These are phyloP conservation scores for Psophia crepitans DNA, from an alignment of 2,113 vertebrate genomes.

Conservation along the genomic window DNA sequence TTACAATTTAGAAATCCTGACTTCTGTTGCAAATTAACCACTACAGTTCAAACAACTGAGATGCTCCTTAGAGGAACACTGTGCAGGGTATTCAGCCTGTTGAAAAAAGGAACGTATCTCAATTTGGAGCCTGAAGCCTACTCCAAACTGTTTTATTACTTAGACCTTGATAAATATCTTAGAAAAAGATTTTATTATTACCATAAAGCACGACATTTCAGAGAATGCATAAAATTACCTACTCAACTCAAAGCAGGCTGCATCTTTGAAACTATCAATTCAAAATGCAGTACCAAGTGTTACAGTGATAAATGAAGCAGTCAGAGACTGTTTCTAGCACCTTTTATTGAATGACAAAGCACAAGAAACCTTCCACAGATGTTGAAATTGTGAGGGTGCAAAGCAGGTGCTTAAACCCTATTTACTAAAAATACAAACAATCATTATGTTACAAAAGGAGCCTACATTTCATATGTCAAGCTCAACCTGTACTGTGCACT, in stretches of 20 bases:
- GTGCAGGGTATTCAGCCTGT: background rate
- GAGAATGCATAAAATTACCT: background rate
- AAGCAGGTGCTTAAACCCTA: constrained; percentile 33
- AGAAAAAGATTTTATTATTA: background rate
- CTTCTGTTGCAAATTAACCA: background rate
- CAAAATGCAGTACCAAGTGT: background rate
- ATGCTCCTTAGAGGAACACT: background rate
- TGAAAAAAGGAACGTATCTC: background rate
- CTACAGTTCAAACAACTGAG: background rate
- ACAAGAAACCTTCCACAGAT: constrained; percentile 6
- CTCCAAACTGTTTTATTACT: background rate
- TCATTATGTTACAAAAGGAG: background rate
- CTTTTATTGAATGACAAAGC: constrained; percentile 14
- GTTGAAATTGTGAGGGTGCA: constrained; percentile 43
- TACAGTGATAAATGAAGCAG: constrained; percentile 44
- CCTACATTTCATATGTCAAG: background rate
- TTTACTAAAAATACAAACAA: constrained; percentile 41
- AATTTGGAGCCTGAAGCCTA: background rate
- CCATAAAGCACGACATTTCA: background rate
- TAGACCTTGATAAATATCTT: background rate
- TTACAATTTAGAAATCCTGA: constrained; percentile 18
- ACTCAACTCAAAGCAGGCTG: background rate
- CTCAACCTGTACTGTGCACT: background rate
- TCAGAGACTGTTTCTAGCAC: background rate
- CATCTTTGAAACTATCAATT: constrained; percentile 23